These are phyloP conservation scores for Heterochromis multidens DNA, from an alignment of 2,113 vertebrate genomes.

Conservation along the genomic window DNA sequence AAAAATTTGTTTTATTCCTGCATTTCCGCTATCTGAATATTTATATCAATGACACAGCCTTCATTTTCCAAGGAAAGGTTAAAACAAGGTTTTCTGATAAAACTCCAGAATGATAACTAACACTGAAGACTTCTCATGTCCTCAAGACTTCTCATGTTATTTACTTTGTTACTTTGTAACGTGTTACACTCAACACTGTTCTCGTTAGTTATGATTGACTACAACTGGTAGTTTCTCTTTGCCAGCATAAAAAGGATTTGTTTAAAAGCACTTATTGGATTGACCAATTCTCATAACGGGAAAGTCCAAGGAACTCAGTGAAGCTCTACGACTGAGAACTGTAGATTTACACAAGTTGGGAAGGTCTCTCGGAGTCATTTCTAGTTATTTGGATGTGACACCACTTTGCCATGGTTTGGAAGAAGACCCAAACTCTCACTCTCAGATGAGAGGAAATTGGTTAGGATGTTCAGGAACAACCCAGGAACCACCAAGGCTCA, in stretches of 20 bases:
- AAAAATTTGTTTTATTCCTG: neutral
- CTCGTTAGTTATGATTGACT: no score
- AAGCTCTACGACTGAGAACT: neutral
- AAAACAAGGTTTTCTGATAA: neutral
- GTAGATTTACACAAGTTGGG: neutral
- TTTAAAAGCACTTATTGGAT: neutral
- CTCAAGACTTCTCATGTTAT: no score
- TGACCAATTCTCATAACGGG: neutral
- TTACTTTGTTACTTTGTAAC: no score
- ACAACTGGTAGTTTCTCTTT: no score
- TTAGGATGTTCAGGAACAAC: neutral
- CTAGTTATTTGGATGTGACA: no score
- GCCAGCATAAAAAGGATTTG: no score
- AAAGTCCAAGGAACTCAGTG: neutral
- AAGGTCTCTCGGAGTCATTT: no score
- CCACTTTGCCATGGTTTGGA: no score
- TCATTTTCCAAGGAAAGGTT: slow-evolving; percentile 15
- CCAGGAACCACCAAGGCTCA: accelerated
- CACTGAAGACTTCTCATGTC: no score
- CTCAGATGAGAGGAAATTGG: neutral
- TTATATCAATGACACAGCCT: neutral
- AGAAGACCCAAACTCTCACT: neutral
- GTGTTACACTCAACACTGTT: no score
- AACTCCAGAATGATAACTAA: neutral
- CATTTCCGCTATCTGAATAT: slow-evolving; percentile 32